Evolutionary conservation across 1,140 invertebrate species (phyloP), one percentile per base, ranked within the genome.

Genomic region (Triops cancriformis): DNA sequence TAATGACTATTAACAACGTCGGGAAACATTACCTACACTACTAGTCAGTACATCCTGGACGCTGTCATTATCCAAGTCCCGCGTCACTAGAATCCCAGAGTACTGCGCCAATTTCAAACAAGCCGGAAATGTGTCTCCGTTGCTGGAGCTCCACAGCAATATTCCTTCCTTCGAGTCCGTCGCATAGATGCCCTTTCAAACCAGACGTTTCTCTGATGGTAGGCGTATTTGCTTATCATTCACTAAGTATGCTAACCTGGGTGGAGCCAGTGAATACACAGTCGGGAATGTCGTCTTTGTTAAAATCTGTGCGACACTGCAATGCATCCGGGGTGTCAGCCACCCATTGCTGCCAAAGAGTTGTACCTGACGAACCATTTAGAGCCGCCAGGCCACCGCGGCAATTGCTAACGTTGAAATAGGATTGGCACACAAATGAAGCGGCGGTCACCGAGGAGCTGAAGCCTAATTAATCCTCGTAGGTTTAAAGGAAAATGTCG

Each of bases 361-460:
- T 28, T 18, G 77, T 26, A 7, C 77, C 77, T n/a, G 73, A 73
- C 72, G 72, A 41, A 18, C 77, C 77, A 31, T 78, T 73, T 9
- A 73, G n/a, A 26, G 77, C 77, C 12, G 42, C 23, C 12, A 78
- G 2, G 26, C 77, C 73, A n/a, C 77, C 77, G 42, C 31, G 72
- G 26, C 77, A 78, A 37, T 45, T 26, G 26, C 31, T 73, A 14
- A 73, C 51, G 77, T 78, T 78, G 73, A 78, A 73, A 45, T 45
- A 73, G 28, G 74, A 26, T 18, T 73, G 72, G 41, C 77, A 78
- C 31, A 78, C 31, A 74, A 78, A 78, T 10, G 77, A 45, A 23
- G 77, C 43, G 45, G 37, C 45, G 26, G 51, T 64, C 51, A 23
- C 51, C 51, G 7, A 64, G 10, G 51, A 64, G 14, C 18, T 23